phyloP scores from a whole-genome alignment of 2,113 vertebrate genomes.

The Dicaeum eximium region DNA sequence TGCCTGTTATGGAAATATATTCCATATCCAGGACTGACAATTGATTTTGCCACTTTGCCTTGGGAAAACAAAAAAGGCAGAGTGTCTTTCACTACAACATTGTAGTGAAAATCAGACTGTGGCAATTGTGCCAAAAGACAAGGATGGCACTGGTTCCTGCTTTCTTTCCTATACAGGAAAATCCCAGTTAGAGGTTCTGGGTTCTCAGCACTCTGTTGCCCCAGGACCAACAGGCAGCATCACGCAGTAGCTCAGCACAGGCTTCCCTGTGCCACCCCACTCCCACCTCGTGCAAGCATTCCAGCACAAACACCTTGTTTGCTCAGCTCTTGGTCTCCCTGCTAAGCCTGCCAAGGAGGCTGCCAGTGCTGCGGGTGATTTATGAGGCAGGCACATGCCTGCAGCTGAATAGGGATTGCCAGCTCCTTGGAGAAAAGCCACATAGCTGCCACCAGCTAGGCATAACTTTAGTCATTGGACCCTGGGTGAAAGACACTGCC shows the following conservation, averaged over 20 bases:
- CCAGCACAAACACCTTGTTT: not conserved
- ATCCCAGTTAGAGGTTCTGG: not conserved
- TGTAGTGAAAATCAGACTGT: not conserved
- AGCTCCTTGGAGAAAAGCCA: slow-evolving; percentile 32
- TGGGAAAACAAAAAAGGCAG: not conserved
- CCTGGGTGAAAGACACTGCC: not conserved
- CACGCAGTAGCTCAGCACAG: fast-evolving
- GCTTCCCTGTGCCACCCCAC: not conserved
- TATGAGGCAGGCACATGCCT: slow-evolving; percentile 26
- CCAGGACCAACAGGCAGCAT: not conserved
- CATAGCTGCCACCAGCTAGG: slow-evolving; percentile 20
- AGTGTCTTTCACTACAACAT: not conserved
- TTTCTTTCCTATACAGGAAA: not conserved
- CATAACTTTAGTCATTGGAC: not conserved
- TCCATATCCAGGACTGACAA: not conserved
- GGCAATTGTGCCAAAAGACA: not conserved
- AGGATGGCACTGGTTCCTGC: not conserved
- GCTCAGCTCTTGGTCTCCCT: not conserved
- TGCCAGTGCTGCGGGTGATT: not conserved
- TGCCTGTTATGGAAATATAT: slow-evolving; percentile 58
- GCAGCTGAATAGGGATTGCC: not conserved
- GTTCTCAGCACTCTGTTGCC: fast-evolving
- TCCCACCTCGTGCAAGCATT: not conserved
- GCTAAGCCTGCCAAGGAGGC: not conserved
- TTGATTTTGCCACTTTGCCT: not conserved